Evolutionary conservation across 2,113 vertebrate genomes (phyloP).

Genomic region (Fregata magnificens): DNA sequence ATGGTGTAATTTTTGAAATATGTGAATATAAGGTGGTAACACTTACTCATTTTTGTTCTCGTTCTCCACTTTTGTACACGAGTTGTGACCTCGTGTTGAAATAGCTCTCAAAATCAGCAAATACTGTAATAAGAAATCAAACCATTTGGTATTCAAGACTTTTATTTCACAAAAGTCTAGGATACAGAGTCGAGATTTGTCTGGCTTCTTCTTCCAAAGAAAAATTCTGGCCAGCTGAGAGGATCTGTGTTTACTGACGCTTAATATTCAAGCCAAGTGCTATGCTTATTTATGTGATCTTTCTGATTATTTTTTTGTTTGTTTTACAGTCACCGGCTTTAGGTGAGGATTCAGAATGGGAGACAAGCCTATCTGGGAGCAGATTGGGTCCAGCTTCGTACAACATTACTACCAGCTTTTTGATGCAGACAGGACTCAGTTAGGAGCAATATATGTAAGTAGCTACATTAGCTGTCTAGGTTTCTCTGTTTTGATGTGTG

Average conservation of each 20-base stretch:
- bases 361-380: constrained; percentile 98
- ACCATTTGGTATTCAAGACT: not conserved
- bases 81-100: not conserved
- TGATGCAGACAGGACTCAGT: constrained; percentile 91
- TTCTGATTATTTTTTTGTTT: not conserved
- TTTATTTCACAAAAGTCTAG: not conserved
- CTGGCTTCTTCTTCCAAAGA: not conserved
- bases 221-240: not conserved
- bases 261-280: not conserved
- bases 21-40: not conserved
- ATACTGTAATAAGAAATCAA: not conserved
- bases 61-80: not conserved
- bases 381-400: constrained; percentile 98
- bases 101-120: not conserved
- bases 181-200: not conserved
- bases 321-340: constrained; percentile 78
- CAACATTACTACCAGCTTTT: constrained; percentile 97
- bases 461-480: not conserved
- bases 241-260: not conserved
- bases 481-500: not conserved
- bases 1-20: not conserved
- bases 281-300: not conserved
- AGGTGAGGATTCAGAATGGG: constrained; percentile 91
- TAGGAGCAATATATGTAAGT: constrained; percentile 98
- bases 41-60: not conserved